A percentile compares a stretch with the other conserved stretches of the same genome.
phyloP scores from a whole-genome alignment of 53 echinoderm and acorn worm species.

The Holothuria leucospilota region DNA sequence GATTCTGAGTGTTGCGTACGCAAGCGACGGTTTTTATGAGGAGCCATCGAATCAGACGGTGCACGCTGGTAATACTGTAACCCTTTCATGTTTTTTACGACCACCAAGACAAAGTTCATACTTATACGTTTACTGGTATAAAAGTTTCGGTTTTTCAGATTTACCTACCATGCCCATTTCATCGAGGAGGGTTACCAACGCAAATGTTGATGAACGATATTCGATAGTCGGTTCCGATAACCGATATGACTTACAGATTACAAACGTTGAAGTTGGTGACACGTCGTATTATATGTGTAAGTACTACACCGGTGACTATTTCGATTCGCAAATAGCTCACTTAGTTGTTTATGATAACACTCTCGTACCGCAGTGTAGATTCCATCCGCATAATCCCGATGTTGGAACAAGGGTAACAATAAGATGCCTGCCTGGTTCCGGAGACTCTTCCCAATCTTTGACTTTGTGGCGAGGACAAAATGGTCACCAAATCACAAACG shows the following conservation, averaged over 20 bases:
- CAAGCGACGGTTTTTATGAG: neutral
- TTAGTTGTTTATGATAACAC: conserved; percentile 6
- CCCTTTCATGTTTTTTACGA: neutral
- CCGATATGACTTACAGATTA: conserved; percentile 13
- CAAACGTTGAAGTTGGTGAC: conserved; percentile 1
- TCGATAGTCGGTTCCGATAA: conserved; percentile 17
- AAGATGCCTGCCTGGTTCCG: neutral
- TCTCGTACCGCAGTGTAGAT: neutral
- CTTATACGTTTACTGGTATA: conserved; percentile 46
- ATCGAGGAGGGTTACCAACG: neutral
- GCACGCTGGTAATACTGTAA: conserved; percentile 22
- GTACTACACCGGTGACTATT: conserved; percentile 13
- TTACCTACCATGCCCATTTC: conserved; percentile 30
- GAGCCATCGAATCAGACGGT: conserved; percentile 31
- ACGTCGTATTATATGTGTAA: conserved; percentile 23
- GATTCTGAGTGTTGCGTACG: neutral
- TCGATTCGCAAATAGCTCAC: neutral
- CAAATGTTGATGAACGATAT: conserved; percentile 30
- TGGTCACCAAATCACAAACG: conserved; percentile 4
- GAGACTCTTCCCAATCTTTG: neutral
- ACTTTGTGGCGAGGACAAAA: conserved; percentile 36
- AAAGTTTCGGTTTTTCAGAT: conserved; percentile 39
- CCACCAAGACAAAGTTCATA: neutral
- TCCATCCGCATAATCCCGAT: neutral
- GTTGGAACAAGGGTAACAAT: conserved; percentile 5